phyloP scores from a whole-genome alignment of 2,888 invertebrate genomes.

The Macrosoma leucophasiata region DNA sequence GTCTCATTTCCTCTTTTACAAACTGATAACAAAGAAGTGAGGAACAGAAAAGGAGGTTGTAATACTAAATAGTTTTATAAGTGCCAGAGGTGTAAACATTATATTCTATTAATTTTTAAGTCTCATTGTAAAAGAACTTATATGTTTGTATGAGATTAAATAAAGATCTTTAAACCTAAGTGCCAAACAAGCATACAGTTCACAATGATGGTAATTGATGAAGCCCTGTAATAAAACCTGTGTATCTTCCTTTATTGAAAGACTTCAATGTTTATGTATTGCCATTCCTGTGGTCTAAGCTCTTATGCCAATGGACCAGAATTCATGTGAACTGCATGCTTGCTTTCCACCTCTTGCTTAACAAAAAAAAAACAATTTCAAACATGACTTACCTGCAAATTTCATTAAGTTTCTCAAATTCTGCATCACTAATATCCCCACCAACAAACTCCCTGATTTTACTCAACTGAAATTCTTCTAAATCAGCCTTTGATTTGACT shows the following conservation, averaged over 20 bases:
- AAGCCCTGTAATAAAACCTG: not conserved
- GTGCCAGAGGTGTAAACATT: too few relatives aligned
- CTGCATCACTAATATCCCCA: constrained; percentile 45
- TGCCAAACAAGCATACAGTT: not conserved
- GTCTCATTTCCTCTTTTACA: too few relatives aligned
- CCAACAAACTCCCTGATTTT: constrained; percentile 52
- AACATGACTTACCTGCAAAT: constrained; percentile 59
- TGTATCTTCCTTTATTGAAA: not conserved
- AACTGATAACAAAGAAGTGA: too few relatives aligned
- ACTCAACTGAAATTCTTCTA: constrained; percentile 35
- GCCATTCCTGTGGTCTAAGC: not conserved
- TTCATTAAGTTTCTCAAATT: constrained; percentile 49
- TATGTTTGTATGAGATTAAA: too few relatives aligned
- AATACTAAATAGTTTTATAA: too few relatives aligned
- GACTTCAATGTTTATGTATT: not conserved
- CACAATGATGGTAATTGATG: not conserved
- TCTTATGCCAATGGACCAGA: not conserved
- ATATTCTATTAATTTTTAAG: too few relatives aligned
- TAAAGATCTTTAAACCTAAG: too few relatives aligned
- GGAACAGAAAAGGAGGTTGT: too few relatives aligned
- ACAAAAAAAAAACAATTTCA: not conserved
- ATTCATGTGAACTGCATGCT: too few relatives aligned
- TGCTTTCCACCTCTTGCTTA: too few relatives aligned
- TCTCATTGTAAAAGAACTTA: too few relatives aligned
- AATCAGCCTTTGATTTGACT: constrained; percentile 29